Evolutionary conservation across 92 coral and sea anemone species (phyloP), one percentile per base, ranked within the genome.

Genomic region (Nematostella vectensis): DNA sequence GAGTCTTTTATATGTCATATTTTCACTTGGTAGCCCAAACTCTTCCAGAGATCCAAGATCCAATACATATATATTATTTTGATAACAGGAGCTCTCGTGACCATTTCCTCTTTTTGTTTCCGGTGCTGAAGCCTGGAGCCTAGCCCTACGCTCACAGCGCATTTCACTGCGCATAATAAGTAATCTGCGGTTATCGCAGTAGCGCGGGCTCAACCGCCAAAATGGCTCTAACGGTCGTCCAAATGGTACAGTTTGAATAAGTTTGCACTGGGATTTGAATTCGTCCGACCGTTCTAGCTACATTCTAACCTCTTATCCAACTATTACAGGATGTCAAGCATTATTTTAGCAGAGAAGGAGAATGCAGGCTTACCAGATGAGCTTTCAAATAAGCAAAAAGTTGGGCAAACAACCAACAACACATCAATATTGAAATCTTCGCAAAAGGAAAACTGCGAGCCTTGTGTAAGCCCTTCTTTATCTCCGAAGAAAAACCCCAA

Each of bases 181-280:
- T 33, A 33, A 9, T 45, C 51, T 9, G 51, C 51, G 51, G 51
- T 45, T 8, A 9, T 45, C 12, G 15, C 1, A 44, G 58, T 66
- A 29, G 23, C 83, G 94, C 71, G 80, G 94, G 94, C 94, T 60
- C 94, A 57, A 55, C 4, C 36, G 31, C 40, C 58, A 53, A 50
- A 69, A 76, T 72, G 76, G 88, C 56, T 45, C 54, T 81, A 75
- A 84, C 94, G 87, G 87, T 79, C 80, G 52, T 44, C 65, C 53
- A 66, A 83, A 83, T 84, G 94, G 94, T 84, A 79, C 68, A 82
- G 55, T 84, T 79, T 75, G 77, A 84, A 74, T 62, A 45, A 69
- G 29, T 50, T 15, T 27, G 42, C 49, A 65, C 61, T 31, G 30
- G 57, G 47, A 66, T 66, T 66, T 66, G 72, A 66, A 66, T 42